These are phyloP conservation scores for Pristionchus japonicus DNA, from an alignment of 2,888 invertebrate genomes.

Conservation along the genomic window DNA sequence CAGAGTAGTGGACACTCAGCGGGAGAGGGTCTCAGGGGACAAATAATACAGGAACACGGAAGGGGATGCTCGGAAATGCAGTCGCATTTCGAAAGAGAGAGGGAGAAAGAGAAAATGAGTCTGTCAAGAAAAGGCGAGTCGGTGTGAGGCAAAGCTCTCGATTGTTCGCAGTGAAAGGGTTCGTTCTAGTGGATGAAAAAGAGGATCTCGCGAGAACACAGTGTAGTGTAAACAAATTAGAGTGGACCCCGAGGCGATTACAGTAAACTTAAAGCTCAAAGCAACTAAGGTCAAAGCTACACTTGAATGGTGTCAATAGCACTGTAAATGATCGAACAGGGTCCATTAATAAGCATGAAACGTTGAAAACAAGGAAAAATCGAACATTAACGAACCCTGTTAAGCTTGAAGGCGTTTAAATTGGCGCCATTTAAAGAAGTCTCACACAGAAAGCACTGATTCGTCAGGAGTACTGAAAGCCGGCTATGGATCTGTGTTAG, in stretches of 20 bases:
- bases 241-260: neutral
- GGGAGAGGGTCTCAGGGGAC: neutral
- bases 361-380: neutral
- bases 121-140: neutral
- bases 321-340: too few species aligned
- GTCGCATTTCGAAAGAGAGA: constrained; percentile 23
- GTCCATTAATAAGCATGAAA: neutral
- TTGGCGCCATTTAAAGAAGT: too few species aligned
- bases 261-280: too few species aligned
- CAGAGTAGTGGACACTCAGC: constrained; percentile 22
- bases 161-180: neutral
- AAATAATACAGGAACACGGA: neutral
- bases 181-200: neutral
- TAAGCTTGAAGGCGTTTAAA: too few species aligned
- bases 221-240: constrained; percentile 2
- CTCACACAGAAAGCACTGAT: too few species aligned
- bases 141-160: neutral
- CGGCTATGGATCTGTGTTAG: too few species aligned
- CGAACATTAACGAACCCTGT: neutral
- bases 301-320: too few species aligned
- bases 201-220: neutral
- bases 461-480: too few species aligned
- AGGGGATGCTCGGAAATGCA: neutral
- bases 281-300: too few species aligned
- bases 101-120: neutral